Base-by-base conservation (phyloP, 2,888 invertebrate genomes). In the Aelia acuminata region DNA sequence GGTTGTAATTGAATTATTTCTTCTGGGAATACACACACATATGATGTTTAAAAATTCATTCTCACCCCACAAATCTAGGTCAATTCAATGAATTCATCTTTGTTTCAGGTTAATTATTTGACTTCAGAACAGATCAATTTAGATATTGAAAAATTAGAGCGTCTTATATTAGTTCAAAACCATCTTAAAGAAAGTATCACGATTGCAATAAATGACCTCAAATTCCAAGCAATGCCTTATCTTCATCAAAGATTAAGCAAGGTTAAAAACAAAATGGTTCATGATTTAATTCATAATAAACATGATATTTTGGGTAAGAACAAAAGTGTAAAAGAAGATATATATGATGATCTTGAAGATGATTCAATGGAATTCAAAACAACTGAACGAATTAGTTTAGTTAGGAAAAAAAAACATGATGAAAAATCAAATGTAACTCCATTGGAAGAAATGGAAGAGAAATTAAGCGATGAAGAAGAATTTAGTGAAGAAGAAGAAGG, bases 71-170 rank as follows among this genome's bases (percentile, higher is more conserved):
- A 84, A 47, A n/a, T n/a, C 26, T 84, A 70, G 26, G 31, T 35
- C 35, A 70, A 7, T 31, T 35, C 43, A 49, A 84, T 49, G 7
- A 84, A 84, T 47, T 48, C 13, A 84, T 39, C 53, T 70, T n/a
- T 26, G n/a, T 87, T 87, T 43, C 57, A 87, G 87, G 31, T 70
- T n/a, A 15, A 70, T 13, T 87, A 87, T 47, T 43, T 87, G 26
- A 39, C 87, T 1, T 5, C 26, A 26, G 70, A 87, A 87, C 63
- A 87, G 31, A 70, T 87, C 35, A 47, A 57, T 43, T 63, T 22
- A 26, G 39, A 48, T 20, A 70, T 47, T 70, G 1, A 87, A 31
- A 63, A 70, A 70, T 31, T 87, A 10, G 10, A 43, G 26, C 3
- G n/a, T n/a, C 43, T 63, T n/a, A 11, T 70, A 47, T 15, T 43